Conservation (phyloP, 2,888 invertebrate species). For the Venusia cambrica region DNA sequence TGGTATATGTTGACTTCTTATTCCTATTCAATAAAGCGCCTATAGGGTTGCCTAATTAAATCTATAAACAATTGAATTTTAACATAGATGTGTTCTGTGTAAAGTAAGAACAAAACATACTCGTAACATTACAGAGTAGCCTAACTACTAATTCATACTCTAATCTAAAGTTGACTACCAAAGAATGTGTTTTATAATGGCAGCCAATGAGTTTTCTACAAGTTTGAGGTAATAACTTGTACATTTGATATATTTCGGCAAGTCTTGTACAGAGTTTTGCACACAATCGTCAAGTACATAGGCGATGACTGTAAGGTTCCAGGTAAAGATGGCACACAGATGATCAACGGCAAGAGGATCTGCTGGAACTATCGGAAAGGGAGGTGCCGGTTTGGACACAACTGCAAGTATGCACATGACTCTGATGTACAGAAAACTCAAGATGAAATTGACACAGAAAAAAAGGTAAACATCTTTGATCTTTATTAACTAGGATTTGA, state of each 20-base stretch:
- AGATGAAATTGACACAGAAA: conserved; percentile 81
- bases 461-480: conserved; percentile 51
- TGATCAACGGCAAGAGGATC: conserved; percentile 92
- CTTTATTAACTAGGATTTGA: too few relatives aligned
- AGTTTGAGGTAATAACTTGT: too few relatives aligned
- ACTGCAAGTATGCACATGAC: conserved; percentile 95
- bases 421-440: conserved; percentile 87
- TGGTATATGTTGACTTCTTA: conserved; percentile 86
- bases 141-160: too few relatives aligned
- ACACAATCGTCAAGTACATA: conserved; percentile 80
- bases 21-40: too few relatives aligned
- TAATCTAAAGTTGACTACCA: too few relatives aligned
- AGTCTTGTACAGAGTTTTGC: conserved; percentile 18
- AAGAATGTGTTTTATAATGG: too few relatives aligned
- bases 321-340: conserved; percentile 86
- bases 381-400: conserved; percentile 93
- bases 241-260: conserved; percentile 10
- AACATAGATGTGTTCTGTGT: too few relatives aligned
- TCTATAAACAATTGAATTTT: too few relatives aligned
- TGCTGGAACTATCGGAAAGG: conserved; percentile 97
- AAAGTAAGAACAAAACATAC: too few relatives aligned
- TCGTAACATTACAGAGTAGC: too few relatives aligned
- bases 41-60: too few relatives aligned
- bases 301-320: conserved; percentile 81
- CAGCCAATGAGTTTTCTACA: too few relatives aligned